A percentile compares a stretch with the other conserved stretches of the same genome.
Conservation (phyloP, 2,888 invertebrate genomes). For the Dryocosmus kuriphilus region DNA sequence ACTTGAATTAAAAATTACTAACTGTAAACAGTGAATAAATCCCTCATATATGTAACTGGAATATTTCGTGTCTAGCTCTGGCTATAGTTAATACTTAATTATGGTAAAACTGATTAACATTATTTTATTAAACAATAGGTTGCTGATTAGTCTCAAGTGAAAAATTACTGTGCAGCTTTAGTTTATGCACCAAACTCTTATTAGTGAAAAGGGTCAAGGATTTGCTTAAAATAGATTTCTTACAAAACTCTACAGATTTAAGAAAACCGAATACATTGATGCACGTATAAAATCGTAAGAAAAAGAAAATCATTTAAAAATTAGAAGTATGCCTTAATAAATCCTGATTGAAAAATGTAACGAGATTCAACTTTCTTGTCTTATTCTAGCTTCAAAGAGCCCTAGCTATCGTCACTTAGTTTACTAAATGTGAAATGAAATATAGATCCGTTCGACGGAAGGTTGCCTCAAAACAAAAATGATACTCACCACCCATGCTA, state of each 20-base stretch:
- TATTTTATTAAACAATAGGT: background rate
- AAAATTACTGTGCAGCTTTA: background rate
- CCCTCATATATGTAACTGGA: too few species aligned
- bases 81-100: background rate
- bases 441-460: conserved; percentile 10
- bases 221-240: background rate
- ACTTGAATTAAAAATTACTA: background rate
- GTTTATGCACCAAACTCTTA: background rate
- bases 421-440: background rate
- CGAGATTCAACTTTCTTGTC: background rate
- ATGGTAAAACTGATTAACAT: background rate
- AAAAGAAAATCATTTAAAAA: conserved; percentile 1
- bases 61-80: background rate
- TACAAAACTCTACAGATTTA: background rate
- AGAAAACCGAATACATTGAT: background rate
- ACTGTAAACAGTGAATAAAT: too few species aligned
- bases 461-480: background rate
- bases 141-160: background rate
- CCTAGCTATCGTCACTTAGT: conserved; percentile 3
- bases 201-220: background rate
- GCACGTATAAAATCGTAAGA: background rate
- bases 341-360: conserved; percentile 24
- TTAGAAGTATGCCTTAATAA: background rate
- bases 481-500: conserved; percentile 24
- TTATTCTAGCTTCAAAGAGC: background rate